These are phyloP conservation scores for Rhizomys pruinosus DNA, from an alignment of 2,113 vertebrate genomes.

Conservation along the genomic window DNA sequence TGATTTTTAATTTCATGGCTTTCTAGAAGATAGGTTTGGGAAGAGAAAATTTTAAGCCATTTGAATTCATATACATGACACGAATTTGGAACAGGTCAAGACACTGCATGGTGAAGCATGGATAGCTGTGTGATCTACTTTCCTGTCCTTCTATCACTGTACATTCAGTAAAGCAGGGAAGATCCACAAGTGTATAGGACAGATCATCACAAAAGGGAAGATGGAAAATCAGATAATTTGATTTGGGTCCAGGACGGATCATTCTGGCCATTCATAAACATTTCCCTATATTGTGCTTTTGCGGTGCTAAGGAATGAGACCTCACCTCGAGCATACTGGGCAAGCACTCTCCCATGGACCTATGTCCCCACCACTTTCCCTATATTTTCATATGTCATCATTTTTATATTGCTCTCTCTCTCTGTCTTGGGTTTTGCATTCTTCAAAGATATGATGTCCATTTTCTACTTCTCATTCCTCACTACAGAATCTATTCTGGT, in stretches of 20 bases:
- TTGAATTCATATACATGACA: slow-evolving; percentile 14
- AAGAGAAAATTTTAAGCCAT: slow-evolving; percentile 28
- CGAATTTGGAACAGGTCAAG: slow-evolving; percentile 28
- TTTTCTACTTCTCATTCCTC: not conserved
- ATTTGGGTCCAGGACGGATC: not conserved
- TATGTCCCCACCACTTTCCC: not conserved
- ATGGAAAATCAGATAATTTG: not conserved
- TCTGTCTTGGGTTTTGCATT: slow-evolving; percentile 18
- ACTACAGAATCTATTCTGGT: not conserved
- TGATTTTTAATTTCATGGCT: slow-evolving; percentile 37
- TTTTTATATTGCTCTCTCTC: slow-evolving; percentile 15
- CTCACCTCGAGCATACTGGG: not conserved
- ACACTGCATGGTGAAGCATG: not conserved
- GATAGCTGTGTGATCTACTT: not conserved
- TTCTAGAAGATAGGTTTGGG: slow-evolving; percentile 27
- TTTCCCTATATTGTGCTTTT: not conserved
- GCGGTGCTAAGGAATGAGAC: not conserved
- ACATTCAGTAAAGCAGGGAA: not conserved
- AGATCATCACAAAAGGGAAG: not conserved
- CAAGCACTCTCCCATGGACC: not conserved
- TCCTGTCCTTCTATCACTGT: not conserved
- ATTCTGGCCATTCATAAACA: not conserved
- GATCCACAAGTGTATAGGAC: not conserved
- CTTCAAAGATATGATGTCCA: not conserved
- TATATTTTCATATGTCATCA: not conserved